Conservation (phyloP, 2,113 vertebrate species). For the Calonectris borealis region DNA sequence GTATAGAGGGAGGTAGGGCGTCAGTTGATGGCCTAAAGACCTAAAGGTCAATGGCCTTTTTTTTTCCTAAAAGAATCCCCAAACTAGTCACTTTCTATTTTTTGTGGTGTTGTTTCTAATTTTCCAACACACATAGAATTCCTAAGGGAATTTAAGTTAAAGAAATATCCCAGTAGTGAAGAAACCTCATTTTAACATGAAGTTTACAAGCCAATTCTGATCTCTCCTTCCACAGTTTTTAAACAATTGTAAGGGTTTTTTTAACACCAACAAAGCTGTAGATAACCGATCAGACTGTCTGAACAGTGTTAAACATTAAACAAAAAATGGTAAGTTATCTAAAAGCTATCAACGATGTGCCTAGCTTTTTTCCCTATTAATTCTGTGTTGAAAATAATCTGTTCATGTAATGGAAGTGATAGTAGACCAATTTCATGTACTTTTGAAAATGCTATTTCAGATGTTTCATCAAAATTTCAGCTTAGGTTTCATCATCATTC, state of each 20-base stretch:
- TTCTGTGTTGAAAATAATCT: neutral
- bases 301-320: neutral
- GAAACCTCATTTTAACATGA: neutral
- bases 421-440: neutral
- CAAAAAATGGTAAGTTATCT: neutral
- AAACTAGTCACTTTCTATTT: neutral
- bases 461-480: neutral
- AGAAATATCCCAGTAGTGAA: neutral
- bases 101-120: neutral
- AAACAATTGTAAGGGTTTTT: accelerated
- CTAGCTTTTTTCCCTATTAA: neutral
- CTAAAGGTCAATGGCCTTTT: neutral
- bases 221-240: neutral
- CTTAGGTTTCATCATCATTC: neutral
- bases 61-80: accelerated
- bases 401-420: neutral
- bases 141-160: neutral
- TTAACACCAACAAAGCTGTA: neutral
- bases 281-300: neutral
- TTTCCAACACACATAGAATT: neutral
- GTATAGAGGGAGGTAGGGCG: accelerated
- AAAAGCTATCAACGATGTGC: neutral
- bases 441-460: neutral
- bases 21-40: neutral
- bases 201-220: neutral